A percentile compares a stretch with the other conserved stretches of the same genome.
Evolutionary conservation across 2,113 vertebrate species (phyloP).

Genomic region (Shinisaurus crocodilurus): DNA sequence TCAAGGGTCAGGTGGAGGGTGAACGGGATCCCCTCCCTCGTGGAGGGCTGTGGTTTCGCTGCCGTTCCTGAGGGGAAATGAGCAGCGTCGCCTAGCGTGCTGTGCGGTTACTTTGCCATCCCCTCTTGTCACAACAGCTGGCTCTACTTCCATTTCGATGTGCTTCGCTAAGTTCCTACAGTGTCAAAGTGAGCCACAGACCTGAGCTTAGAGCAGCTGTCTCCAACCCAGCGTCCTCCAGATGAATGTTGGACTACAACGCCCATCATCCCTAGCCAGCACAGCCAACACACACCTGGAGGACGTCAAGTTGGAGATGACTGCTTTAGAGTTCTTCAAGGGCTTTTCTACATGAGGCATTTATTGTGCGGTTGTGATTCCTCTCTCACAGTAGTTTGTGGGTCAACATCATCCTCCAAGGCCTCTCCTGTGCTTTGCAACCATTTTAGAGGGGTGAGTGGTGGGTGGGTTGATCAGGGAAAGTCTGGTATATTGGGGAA

Average conservation of each 20-base stretch:
- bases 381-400: too few relatives aligned
- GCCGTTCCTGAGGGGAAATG: neutral
- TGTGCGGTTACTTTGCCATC: conserved; percentile 16
- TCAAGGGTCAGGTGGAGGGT: neutral
- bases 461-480: too few relatives aligned
- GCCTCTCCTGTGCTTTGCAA: too few relatives aligned
- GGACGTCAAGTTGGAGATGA: neutral
- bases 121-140: neutral
- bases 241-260: neutral
- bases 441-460: too few relatives aligned
- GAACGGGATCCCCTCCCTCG: conserved; percentile 7
- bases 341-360: neutral
- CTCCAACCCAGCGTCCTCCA: neutral
- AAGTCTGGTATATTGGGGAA: conserved; percentile 12
- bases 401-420: too few relatives aligned
- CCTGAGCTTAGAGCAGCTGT: neutral
- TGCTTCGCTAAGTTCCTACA: conserved; percentile 15
- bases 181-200: conserved; percentile 12
- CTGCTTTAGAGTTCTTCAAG: neutral
- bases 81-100: neutral
- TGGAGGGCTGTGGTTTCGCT: conserved; percentile 50
- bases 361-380: neutral
- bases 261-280: neutral
- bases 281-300: neutral
- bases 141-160: conserved; percentile 30